phyloP scores from a whole-genome alignment of 2,113 vertebrate species.

The Phyllostomus discolor region DNA sequence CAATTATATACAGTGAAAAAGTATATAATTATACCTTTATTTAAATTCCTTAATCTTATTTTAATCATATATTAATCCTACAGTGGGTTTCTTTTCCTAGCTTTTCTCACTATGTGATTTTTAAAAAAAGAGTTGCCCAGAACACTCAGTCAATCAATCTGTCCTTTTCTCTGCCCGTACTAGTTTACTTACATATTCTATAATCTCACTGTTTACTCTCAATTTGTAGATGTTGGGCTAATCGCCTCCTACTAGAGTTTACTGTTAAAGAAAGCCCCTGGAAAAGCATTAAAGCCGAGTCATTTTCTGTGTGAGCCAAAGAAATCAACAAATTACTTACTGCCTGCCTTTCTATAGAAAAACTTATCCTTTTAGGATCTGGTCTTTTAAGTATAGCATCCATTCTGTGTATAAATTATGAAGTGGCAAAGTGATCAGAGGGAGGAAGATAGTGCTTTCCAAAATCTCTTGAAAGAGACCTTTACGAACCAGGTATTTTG shows the following conservation, averaged over 20 bases:
- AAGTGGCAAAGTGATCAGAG: not conserved
- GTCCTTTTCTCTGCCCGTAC: not conserved
- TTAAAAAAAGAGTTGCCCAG: not conserved
- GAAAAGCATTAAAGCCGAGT: not conserved
- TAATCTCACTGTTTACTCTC: not conserved
- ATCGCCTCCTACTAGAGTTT: not conserved
- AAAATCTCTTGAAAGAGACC: not conserved
- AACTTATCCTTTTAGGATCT: not conserved
- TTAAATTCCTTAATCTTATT: not conserved
- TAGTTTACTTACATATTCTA: not conserved
- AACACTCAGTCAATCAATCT: not conserved
- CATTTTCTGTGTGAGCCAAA: not conserved
- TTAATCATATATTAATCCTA: not conserved
- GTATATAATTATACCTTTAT: not conserved
- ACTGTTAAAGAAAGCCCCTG: not conserved
- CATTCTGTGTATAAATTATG: not conserved
- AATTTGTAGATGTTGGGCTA: not conserved
- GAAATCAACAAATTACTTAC: not conserved
- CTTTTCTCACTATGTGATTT: not conserved
- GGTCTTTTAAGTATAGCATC: not conserved
- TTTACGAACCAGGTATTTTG: not conserved
- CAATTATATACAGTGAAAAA: not conserved
- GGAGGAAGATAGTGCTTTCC: not conserved
- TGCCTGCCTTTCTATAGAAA: not conserved
- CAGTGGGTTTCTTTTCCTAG: not conserved